phyloP scores from a whole-genome alignment of 2,113 vertebrate species.

The Zootoca vivipara region DNA sequence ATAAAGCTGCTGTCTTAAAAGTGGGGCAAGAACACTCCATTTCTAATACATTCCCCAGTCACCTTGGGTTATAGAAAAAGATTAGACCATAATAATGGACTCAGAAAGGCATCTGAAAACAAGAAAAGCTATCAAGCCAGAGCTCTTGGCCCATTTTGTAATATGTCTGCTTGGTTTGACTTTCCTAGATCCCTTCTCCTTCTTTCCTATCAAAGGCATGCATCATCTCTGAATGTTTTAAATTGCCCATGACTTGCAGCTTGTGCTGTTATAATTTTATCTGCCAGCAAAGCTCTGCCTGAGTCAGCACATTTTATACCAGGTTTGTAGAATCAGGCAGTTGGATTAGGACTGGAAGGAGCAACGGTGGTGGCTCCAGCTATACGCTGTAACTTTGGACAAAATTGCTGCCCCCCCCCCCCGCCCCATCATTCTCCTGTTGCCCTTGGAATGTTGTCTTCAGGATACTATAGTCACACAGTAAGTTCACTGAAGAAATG shows the following conservation, averaged over 20 bases:
- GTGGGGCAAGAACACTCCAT: constrained; percentile 6
- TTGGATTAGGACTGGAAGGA: not conserved
- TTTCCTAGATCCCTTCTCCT: constrained; percentile 25
- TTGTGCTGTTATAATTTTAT: constrained; percentile 18
- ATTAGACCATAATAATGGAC: constrained; percentile 33
- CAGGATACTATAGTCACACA: not conserved
- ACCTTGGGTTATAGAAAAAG: constrained; percentile 53
- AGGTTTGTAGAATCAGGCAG: not conserved
- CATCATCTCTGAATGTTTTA: constrained; percentile 29
- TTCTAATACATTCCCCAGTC: constrained; percentile 54
- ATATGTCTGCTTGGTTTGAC: constrained; percentile 16
- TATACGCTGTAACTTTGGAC: not conserved
- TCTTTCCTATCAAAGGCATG: constrained; percentile 13
- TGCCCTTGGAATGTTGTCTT: not conserved
- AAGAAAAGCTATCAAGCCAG: constrained; percentile 4
- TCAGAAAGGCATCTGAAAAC: constrained; percentile 24
- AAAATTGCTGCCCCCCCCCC: not conserved
- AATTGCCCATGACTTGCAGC: not conserved
- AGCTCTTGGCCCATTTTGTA: constrained; percentile 13
- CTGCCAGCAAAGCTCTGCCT: not conserved
- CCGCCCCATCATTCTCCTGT: not conserved
- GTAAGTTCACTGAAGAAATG: not conserved
- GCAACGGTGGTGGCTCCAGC: not conserved
- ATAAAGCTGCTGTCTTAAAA: constrained; percentile 12
- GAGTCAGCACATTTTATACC: not conserved